Percentiles rank a stretch among this genome's conserved stretches.
phyloP scores from a whole-genome alignment of 2,888 invertebrate genomes.

The Operophtera brumata region DNA sequence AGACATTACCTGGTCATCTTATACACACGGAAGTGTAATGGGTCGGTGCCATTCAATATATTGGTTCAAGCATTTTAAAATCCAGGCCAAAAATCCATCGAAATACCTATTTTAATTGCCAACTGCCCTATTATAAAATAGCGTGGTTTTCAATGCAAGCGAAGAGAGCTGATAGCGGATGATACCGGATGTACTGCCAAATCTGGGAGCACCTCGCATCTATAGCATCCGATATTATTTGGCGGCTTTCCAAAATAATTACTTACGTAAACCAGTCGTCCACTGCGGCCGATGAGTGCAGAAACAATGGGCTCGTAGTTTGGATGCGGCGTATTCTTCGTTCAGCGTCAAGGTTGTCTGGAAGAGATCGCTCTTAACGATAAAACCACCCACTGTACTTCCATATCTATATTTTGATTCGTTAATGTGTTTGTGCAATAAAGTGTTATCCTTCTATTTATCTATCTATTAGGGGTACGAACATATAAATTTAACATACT shows the following conservation, averaged over 20 bases:
- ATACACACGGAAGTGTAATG: too few relatives aligned
- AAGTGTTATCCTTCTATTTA: too few relatives aligned
- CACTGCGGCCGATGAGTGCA: conserved; percentile 34
- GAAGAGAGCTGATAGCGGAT: conserved; percentile 39
- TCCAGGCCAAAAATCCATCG: conserved; percentile 5
- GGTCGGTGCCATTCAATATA: too few relatives aligned
- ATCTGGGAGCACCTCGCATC: conserved; percentile 54
- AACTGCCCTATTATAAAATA: conserved; percentile 30
- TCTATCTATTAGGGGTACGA: too few relatives aligned
- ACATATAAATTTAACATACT: too few relatives aligned
- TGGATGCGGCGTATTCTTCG: conserved; percentile 38
- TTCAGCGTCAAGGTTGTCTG: too few relatives aligned
- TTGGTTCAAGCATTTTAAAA: too few relatives aligned
- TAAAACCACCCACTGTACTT: too few relatives aligned
- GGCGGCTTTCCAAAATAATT: conserved; percentile 74
- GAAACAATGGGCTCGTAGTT: conserved; percentile 15
- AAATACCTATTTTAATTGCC: conserved; percentile 17
- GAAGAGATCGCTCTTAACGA: too few relatives aligned
- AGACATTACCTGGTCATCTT: too few relatives aligned
- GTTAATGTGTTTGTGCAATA: too few relatives aligned
- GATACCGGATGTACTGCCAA: conserved; percentile 54
- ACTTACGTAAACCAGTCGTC: conserved; percentile 67
- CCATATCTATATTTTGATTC: too few relatives aligned
- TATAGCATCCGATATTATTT: conserved; percentile 64
- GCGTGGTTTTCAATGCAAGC: conserved; percentile 44